Evolutionary conservation across 2,888 invertebrate species (phyloP).

Genomic region (Tenthredo distinguenda): DNA sequence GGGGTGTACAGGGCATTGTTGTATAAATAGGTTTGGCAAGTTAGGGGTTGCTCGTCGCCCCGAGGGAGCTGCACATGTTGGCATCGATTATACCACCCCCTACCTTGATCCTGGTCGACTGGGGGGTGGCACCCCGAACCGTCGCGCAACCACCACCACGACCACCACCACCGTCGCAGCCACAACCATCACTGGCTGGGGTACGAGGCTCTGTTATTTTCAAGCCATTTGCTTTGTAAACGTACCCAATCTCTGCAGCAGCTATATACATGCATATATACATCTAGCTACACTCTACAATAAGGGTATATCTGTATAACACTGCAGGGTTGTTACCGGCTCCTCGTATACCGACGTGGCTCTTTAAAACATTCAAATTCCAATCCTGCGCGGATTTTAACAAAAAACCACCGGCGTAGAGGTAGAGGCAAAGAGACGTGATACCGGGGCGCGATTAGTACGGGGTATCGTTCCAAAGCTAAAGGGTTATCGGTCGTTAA

Average conservation of each 20-base stretch:
- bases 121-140: slow-evolving; percentile 41
- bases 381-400: slow-evolving; percentile 49
- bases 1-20: slow-evolving; percentile 77
- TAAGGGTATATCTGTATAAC: neutral
- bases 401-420: slow-evolving; percentile 11
- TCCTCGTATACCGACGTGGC: slow-evolving; percentile 32
- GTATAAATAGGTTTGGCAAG: slow-evolving; percentile 78
- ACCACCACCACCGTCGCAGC: slow-evolving; percentile 37
- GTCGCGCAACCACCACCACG: slow-evolving; percentile 49
- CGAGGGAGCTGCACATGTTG: slow-evolving; percentile 78
- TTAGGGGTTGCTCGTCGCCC: slow-evolving; percentile 76
- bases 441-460: slow-evolving; percentile 47
- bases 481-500: slow-evolving; percentile 52
- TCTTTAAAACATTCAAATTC: slow-evolving; percentile 64
- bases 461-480: slow-evolving; percentile 49
- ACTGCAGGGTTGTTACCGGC: slow-evolving; percentile 49
- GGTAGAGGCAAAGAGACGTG: slow-evolving; percentile 21
- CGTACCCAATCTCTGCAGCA: slow-evolving; percentile 74
- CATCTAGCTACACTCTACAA: neutral
- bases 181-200: slow-evolving; percentile 51
- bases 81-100: slow-evolving; percentile 75
- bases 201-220: slow-evolving; percentile 74
- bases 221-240: slow-evolving; percentile 78
- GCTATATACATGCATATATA: neutral
- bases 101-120: slow-evolving; percentile 62